A percentile compares a stretch with the other conserved stretches of the same genome.
Evolutionary conservation across 2,113 vertebrate species (phyloP).

Genomic region (Eretmochelys imbricata): DNA sequence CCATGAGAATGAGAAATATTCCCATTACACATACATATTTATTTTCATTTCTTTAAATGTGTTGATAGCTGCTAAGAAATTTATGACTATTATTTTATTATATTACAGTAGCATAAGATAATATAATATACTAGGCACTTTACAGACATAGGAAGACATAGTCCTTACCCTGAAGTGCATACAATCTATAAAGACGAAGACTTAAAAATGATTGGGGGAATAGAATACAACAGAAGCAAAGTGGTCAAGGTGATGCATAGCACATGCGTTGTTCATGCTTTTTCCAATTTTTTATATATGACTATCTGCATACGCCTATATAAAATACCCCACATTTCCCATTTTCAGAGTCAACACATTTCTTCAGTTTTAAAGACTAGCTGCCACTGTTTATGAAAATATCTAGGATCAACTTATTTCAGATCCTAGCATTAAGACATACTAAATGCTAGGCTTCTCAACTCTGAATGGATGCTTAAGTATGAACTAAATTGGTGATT

Average conservation of each 20-base stretch:
- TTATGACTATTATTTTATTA: neutral
- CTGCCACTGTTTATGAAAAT: neutral
- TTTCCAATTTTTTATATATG: neutral
- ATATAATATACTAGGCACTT: neutral
- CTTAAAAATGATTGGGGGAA: neutral
- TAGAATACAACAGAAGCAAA: neutral
- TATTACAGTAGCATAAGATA: neutral
- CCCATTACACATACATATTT: neutral
- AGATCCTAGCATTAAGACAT: neutral
- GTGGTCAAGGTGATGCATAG: neutral
- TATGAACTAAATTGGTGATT: neutral
- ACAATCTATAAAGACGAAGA: neutral
- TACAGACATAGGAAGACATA: neutral
- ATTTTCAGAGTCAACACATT: neutral
- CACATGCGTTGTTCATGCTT: neutral
- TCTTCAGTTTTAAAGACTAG: neutral
- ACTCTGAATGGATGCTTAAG: neutral
- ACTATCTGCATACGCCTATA: neutral
- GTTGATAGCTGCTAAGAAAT: neutral
- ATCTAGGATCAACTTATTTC: neutral
- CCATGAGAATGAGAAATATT: neutral
- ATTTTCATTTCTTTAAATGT: neutral
- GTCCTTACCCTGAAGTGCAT: fast-evolving
- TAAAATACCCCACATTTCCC: neutral
- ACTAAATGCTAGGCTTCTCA: neutral